These are phyloP conservation scores for Coregonus ussuriensis DNA, from an alignment of 2,797 vertebrate species.

Conservation along the genomic window DNA sequence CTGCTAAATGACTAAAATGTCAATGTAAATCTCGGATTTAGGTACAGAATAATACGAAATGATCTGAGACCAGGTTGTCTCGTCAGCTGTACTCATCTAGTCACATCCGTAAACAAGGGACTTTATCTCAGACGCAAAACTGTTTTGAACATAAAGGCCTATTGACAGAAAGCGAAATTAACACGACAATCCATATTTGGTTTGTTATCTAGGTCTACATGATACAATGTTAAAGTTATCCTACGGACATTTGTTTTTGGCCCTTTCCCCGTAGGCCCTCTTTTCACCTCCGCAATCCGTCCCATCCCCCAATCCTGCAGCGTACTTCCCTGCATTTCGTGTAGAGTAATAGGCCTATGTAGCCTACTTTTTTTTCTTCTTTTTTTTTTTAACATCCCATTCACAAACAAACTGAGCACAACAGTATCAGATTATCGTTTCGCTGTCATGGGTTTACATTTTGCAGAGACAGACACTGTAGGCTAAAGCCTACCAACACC, in stretches of 20 bases:
- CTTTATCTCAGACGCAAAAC: neutral
- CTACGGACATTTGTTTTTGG: neutral
- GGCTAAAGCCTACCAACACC: neutral
- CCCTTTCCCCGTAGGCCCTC: slow-evolving; percentile 1
- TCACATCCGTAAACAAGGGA: neutral
- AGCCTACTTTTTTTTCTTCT: neutral
- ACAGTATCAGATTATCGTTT: neutral
- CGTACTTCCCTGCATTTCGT: slow-evolving; percentile 15
- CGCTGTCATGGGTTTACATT: neutral
- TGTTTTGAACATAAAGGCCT: neutral
- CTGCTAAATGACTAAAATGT: too few species aligned
- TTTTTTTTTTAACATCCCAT: neutral
- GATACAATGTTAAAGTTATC: neutral
- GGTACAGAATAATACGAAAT: too few species aligned
- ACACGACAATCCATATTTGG: neutral
- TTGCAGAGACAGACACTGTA: neutral
- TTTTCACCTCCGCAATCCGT: slow-evolving; percentile 5
- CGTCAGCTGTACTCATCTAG: neutral
- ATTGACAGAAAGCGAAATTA: neutral
- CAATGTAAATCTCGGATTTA: too few species aligned
- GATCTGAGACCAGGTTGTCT: too few species aligned
- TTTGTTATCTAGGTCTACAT: neutral
- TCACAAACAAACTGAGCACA: neutral
- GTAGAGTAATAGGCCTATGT: slow-evolving; percentile 1
- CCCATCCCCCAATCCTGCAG: slow-evolving; percentile 41